These are phyloP conservation scores for Drosophila mojavensis DNA, from an alignment of 1,140 invertebrate species.

Conservation along the genomic window DNA sequence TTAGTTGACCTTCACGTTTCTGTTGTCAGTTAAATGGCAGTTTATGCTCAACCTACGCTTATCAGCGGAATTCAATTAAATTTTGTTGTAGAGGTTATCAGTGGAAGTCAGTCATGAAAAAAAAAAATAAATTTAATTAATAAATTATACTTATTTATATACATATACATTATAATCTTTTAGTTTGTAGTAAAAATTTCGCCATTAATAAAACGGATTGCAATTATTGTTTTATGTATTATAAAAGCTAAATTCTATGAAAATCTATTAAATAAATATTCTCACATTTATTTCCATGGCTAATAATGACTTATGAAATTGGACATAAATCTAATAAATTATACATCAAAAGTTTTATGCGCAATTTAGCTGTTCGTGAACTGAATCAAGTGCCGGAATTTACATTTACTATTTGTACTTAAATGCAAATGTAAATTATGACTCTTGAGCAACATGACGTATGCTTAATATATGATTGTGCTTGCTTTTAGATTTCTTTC, in stretches of 20 bases:
- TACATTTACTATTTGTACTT: no score
- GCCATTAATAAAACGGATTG: no score
- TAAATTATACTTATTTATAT: no score
- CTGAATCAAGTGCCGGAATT: no score
- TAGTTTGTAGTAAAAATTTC: neutral
- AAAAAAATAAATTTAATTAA: neutral
- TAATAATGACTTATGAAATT: no score
- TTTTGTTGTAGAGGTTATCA: constrained; percentile 29
- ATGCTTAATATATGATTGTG: constrained; percentile 7
- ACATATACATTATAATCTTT: neutral
- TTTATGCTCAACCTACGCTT: constrained; percentile 27
- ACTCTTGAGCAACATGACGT: neutral
- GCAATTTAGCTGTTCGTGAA: neutral
- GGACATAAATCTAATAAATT: neutral
- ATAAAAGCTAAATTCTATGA: neutral
- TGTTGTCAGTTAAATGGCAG: constrained; percentile 23
- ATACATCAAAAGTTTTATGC: neutral
- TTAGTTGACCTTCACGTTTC: constrained; percentile 1
- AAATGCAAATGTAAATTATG: no score
- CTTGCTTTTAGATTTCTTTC: neutral
- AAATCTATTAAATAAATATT: neutral
- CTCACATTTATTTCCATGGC: neutral
- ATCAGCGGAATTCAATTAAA: constrained; percentile 69
- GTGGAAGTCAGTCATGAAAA: neutral
- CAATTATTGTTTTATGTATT: constrained; percentile 4